phyloP scores from a whole-genome alignment of 2,797 vertebrate species.

The Phalloptychus januarius region DNA sequence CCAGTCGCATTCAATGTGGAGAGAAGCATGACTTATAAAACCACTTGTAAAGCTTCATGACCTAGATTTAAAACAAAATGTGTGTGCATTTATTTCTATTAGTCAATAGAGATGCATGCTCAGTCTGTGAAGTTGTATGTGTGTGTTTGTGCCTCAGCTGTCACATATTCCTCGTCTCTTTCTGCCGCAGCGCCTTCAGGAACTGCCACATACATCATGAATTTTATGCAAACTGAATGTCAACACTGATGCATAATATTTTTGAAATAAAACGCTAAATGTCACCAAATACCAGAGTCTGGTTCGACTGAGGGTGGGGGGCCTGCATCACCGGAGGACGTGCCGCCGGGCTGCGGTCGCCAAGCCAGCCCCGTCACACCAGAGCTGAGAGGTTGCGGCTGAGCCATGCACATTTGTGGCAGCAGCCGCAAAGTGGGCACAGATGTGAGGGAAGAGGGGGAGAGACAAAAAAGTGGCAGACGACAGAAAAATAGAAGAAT shows the following conservation, averaged over 20 bases:
- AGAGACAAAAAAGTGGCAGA: slow-evolving; percentile 21
- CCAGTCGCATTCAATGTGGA: slow-evolving; percentile 45
- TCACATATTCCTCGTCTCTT: slow-evolving; percentile 42
- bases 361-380: slow-evolving; percentile 56
- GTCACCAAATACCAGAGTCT: slow-evolving; percentile 74
- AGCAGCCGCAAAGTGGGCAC: slow-evolving; percentile 46
- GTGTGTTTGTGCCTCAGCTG: slow-evolving; percentile 54
- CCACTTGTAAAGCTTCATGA: slow-evolving; percentile 51
- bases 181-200: slow-evolving; percentile 65
- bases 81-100: slow-evolving; percentile 16
- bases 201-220: slow-evolving; percentile 71
- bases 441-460: slow-evolving; percentile 38
- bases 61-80: slow-evolving; percentile 28
- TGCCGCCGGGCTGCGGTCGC: slow-evolving; percentile 51
- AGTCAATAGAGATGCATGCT: slow-evolving; percentile 1
- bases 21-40: slow-evolving; percentile 51
- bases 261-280: slow-evolving; percentile 74
- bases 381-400: slow-evolving; percentile 38
- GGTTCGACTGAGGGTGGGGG: slow-evolving; percentile 49
- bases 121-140: slow-evolving; percentile 9
- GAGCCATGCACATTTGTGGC: slow-evolving; percentile 47
- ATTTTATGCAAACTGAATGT: slow-evolving; percentile 79
- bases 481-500: not conserved
- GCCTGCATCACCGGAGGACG: slow-evolving; percentile 55
- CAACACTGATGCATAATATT: slow-evolving; percentile 77